Percentiles rank a stretch among this genome's conserved stretches.
These are phyloP conservation scores for Thysanoteuthis rhombus DNA, from an alignment of 2,888 invertebrate species.

Conservation along the genomic window DNA sequence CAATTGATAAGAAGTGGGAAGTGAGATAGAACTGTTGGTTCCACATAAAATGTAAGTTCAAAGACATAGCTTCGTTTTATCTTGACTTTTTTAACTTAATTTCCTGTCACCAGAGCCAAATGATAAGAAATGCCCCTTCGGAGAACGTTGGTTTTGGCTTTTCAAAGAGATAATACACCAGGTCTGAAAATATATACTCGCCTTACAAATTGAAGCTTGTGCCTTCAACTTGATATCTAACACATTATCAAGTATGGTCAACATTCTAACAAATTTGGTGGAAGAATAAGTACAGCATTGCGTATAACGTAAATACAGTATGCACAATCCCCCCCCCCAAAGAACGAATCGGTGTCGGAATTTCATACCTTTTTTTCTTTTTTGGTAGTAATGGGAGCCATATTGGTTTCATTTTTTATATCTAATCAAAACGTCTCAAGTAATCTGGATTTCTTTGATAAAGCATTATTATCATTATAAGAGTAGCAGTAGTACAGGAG, in stretches of 20 bases:
- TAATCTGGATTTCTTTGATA: too few relatives aligned
- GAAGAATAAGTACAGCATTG: neutral
- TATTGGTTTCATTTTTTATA: too few relatives aligned
- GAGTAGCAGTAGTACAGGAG: too few relatives aligned
- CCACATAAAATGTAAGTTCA: neutral
- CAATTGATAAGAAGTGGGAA: neutral
- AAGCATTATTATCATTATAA: too few relatives aligned
- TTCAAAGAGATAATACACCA: neutral
- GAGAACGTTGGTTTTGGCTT: neutral
- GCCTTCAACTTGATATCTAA: neutral
- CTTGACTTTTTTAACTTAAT: neutral
- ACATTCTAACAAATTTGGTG: neutral
- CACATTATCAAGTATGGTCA: neutral
- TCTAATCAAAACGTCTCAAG: too few relatives aligned
- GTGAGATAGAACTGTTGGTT: neutral
- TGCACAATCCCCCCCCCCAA: neutral
- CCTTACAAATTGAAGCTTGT: neutral
- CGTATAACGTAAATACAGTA: neutral
- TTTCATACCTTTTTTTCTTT: neutral
- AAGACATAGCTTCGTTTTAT: neutral
- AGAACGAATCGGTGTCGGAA: accelerated
- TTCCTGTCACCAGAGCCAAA: neutral
- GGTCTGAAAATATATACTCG: neutral
- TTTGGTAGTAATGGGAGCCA: too few relatives aligned
- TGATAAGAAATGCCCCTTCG: neutral